Percentiles rank a stretch among this genome's conserved stretches.
Evolutionary conservation across 2,113 vertebrate species (phyloP).

Genomic region (Odocoileus virginianus): DNA sequence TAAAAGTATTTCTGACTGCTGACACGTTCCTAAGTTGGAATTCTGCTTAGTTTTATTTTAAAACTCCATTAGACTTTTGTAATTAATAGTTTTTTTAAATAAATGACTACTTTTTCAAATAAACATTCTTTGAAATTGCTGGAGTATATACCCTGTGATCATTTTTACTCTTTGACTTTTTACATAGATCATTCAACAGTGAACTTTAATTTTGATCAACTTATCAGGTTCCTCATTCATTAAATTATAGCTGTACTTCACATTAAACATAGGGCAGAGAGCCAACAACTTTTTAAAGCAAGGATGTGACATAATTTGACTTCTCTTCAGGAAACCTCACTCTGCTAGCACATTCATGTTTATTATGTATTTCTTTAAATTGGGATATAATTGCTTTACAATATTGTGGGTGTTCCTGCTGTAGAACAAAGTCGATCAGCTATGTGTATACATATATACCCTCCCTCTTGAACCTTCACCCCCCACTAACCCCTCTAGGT

Average conservation of each 20-base stretch:
- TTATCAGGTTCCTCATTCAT: not conserved
- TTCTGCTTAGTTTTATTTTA: conserved; percentile 25
- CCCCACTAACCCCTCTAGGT: not conserved
- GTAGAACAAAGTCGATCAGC: not conserved
- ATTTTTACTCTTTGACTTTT: not conserved
- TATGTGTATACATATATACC: not conserved
- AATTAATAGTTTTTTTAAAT: not conserved
- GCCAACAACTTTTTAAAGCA: not conserved
- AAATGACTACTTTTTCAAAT: not conserved
- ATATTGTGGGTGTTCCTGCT: not conserved
- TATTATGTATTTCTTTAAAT: not conserved
- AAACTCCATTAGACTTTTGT: not conserved
- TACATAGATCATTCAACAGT: not conserved
- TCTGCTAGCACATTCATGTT: not conserved
- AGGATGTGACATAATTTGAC: not conserved
- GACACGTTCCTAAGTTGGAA: not conserved
- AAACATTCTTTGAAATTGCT: not conserved
- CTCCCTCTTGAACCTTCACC: not conserved
- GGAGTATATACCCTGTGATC: not conserved
- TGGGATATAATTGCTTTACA: not conserved
- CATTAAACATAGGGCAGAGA: not conserved
- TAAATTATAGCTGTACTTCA: not conserved
- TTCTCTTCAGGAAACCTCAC: not conserved
- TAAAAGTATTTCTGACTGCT: not conserved
- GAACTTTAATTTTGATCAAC: not conserved